Evolutionary conservation across 2,113 vertebrate genomes (phyloP).

Genomic region (Cricetomys ansorgei): DNA sequence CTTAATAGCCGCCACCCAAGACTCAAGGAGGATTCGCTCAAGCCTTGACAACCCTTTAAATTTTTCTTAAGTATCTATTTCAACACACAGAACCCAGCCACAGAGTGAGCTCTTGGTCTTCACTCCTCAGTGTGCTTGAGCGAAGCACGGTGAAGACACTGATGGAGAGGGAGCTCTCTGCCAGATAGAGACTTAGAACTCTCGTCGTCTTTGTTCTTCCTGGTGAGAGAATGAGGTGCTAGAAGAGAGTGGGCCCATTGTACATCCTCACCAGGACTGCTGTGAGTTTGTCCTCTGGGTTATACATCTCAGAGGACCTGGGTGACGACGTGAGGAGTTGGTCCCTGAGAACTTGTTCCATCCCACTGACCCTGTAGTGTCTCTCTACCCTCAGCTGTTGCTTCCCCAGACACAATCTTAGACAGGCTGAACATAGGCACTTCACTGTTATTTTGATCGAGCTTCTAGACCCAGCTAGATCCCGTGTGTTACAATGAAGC

Average conservation of each 20-base stretch:
- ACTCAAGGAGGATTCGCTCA: not conserved
- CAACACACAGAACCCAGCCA: too few species aligned
- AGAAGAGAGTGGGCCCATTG: rapidly evolving
- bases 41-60: not conserved
- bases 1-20: not conserved
- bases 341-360: not conserved
- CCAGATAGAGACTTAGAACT: not conserved
- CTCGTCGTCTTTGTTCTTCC: not conserved
- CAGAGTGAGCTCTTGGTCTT: not conserved
- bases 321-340: not conserved
- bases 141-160: too few species aligned
- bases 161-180: not conserved
- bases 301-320: not conserved
- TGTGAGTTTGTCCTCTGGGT: not conserved
- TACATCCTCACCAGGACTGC: not conserved
- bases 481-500: not conserved
- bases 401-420: not conserved
- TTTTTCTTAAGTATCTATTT: not conserved
- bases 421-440: not conserved
- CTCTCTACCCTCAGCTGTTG: not conserved
- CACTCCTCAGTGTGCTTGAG: not conserved
- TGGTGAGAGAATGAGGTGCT: not conserved
- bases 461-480: not conserved
- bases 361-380: too few species aligned
- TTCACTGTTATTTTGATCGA: not conserved